phyloP scores from a whole-genome alignment of 2,113 vertebrate genomes.

The Pomatorhinus ruficollis region DNA sequence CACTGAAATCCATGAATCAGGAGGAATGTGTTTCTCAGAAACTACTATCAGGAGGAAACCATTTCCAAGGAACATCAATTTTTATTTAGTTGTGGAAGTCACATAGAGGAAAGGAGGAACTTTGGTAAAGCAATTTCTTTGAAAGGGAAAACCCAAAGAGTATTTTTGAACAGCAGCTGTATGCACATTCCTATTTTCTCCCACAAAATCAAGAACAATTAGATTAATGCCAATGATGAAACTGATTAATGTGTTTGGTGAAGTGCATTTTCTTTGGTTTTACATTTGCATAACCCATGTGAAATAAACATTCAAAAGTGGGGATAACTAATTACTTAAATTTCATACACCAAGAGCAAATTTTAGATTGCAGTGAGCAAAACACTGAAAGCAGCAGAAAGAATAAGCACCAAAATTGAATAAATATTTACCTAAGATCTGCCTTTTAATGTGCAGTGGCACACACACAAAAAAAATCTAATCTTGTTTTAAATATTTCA shows the following conservation, averaged over 20 bases:
- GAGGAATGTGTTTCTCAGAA: background rate
- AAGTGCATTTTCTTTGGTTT: background rate
- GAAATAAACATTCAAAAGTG: background rate
- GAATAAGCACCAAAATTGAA: background rate
- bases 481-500: background rate
- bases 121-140: background rate
- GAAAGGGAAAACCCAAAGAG: background rate
- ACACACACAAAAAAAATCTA: background rate
- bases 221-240: background rate
- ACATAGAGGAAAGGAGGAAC: background rate
- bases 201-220: conserved; percentile 8
- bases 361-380: background rate
- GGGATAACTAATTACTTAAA: background rate
- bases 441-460: background rate
- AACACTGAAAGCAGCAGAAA: background rate
- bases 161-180: background rate
- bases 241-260: background rate
- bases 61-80: background rate
- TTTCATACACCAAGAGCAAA: background rate
- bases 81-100: background rate
- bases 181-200: background rate
- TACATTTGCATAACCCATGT: background rate
- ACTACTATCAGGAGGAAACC: background rate
- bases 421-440: background rate
- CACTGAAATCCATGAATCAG: background rate